Base-by-base conservation (phyloP, 2,113 vertebrate genomes). In the Leiothrix lutea region DNA sequence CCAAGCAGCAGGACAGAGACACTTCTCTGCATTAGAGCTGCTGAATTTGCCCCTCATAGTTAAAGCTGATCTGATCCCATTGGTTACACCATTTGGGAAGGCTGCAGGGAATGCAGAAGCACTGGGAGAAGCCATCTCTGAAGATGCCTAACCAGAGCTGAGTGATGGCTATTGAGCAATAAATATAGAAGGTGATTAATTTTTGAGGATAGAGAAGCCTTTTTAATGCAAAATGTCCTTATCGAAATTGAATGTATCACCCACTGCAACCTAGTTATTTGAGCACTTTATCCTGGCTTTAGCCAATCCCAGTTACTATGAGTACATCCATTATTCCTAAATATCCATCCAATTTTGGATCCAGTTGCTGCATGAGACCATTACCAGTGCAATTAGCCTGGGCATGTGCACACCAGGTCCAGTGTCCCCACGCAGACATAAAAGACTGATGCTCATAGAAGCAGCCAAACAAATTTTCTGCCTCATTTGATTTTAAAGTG, bases 381-480 rank as follows among this genome's bases (percentile, higher is more conserved):
- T 86, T 86, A 89, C 60, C 51, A 71, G 61, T 40, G 64, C 86
- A 91, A 90, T 92, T 86, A 88, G 61, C 48, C 86, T 53, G 80
- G 73, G 36, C 69, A 87, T 13, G 4, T 64, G 90, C 82, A 70
- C 42, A 38, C 71, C 86, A 88, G 60, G 54, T 88, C 86, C 60
- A 31, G 79, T 28, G 18, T 84, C 91, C 84, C 33, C 6, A 11
- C 5, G 24, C 50, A 86, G 60, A 66, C 75, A 78, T 92, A 62
- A 88, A 93, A 90, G 71, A 88, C 31, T 0, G 7, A 80, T 42
- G 82, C 75, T 92, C 57, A 64, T 0, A 61, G 60, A 83, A 74
- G 64, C 90, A 90, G 92, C 86, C 80, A 95, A 93, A 96, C 77
- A 94, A 36, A 92, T 88, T 95, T 96, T 96, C 90, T 78, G 82